Base-by-base conservation (phyloP, 2,113 vertebrate genomes). In the Bagarius yarrelli region DNA sequence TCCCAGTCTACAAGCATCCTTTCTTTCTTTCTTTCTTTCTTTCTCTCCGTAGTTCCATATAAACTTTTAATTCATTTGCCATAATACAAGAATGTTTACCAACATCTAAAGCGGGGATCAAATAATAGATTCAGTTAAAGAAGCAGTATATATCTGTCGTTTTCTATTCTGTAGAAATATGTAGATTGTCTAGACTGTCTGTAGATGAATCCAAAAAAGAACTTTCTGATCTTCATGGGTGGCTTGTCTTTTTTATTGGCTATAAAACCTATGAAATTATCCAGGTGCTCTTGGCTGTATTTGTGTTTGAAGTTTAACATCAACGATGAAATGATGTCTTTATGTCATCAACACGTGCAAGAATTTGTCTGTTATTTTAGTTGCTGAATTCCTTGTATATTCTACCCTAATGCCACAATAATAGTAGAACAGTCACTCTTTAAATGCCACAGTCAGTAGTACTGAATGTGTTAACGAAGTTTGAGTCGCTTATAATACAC, bases 191-290 rank as follows among this genome's bases (percentile, higher is more conserved):
- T 3, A 40, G 6, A 40, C 36, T 40, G 36, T 40, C 36, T 40
- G 36, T 40, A 6, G 34, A 59, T 32, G 23, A 66, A 71, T 32
- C 27, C 73, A 34, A 25, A 25, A 52, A 59, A 8, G 14, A 23
- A 55, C 21, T 15, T 73, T 67, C 27, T 72, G 30, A 32, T 70
- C 66, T 61, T 23, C 40, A 21, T 73, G 67, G 40, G 64, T 79
- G 52, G 52, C 63, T 73, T 74, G 64, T 63, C 52, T 83, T 71
- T 56, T 30, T 80, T 25, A 34, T 79, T 76, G 67, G 21, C 40
- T 30, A 57, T 70, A 57, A 76, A 44, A 69, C 27, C 25, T 69
- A 21, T 23, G 34, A 57, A 64, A 53, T 44, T 6, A 32, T 75
- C 60, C 23, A 69, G 36, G 21, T n/a, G 15, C 15, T 32, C 52